phyloP scores from a whole-genome alignment of 2,888 invertebrate genomes.

The Troides helena region DNA sequence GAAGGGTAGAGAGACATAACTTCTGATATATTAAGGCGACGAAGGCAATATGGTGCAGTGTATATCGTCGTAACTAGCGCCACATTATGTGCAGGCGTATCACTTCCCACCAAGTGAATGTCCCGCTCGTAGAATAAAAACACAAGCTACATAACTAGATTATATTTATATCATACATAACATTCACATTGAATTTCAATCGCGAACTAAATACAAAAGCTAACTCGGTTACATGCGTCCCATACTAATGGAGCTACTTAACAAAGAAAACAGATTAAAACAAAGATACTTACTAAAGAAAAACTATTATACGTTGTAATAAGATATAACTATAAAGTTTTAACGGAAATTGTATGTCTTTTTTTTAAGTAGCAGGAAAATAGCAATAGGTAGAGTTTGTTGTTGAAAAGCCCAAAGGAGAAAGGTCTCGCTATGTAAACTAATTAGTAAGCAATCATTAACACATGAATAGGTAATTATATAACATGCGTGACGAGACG shows the following conservation, averaged over 20 bases:
- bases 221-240: neutral
- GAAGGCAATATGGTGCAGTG: too few relatives aligned
- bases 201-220: neutral
- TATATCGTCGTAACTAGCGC: too few relatives aligned
- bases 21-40: too few relatives aligned
- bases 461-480: neutral
- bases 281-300: neutral
- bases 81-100: too few relatives aligned
- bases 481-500: too few relatives aligned
- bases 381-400: neutral
- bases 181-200: neutral
- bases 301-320: neutral
- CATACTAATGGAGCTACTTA: neutral
- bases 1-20: too few relatives aligned
- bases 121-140: too few relatives aligned
- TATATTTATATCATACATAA: neutral
- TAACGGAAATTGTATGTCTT: too few relatives aligned
- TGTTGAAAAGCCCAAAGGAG: neutral
- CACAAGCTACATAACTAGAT: neutral
- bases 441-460: neutral
- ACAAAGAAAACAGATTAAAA: neutral
- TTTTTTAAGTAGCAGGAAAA: neutral
- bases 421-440: neutral
- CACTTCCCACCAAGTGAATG: too few relatives aligned
- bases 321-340: neutral